phyloP scores from a whole-genome alignment of 1,140 invertebrate genomes.

The Centruroides vittatus region DNA sequence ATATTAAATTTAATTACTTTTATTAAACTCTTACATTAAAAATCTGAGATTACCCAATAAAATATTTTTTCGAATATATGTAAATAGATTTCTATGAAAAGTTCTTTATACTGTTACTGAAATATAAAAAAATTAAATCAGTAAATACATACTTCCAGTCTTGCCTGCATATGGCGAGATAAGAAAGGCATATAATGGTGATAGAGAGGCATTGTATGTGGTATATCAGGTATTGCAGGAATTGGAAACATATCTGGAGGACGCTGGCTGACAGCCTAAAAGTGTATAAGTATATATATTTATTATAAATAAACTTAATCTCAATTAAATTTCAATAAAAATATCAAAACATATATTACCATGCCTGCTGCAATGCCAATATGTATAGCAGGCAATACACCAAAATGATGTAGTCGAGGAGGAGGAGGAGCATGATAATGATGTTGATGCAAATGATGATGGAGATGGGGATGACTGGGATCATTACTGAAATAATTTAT shows the following conservation, averaged over 20 bases:
- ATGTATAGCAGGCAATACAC: conserved; percentile 22
- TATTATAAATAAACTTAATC: neutral
- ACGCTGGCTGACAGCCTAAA: conserved; percentile 15
- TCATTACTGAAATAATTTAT: conserved; percentile 26
- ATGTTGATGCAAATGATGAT: conserved; percentile 50
- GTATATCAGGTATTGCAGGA: conserved; percentile 19
- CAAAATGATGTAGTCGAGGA: conserved; percentile 35
- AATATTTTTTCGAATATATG: too few species aligned
- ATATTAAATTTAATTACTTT: too few species aligned
- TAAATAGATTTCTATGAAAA: too few species aligned
- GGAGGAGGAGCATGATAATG: conserved; percentile 40
- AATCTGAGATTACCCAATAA: too few species aligned
- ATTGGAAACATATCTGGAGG: conserved; percentile 18
- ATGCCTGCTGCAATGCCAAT: conserved; percentile 34
- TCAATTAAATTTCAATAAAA: neutral
- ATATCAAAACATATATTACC: conserved; percentile 12
- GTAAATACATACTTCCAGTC: conserved; percentile 19
- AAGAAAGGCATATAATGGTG: conserved; percentile 17
- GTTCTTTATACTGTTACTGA: too few species aligned
- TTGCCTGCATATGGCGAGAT: conserved; percentile 26
- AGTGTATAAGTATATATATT: neutral
- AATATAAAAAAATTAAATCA: too few species aligned
- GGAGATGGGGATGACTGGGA: conserved; percentile 30
- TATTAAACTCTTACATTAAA: too few species aligned
- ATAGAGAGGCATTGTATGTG: conserved; percentile 15